Base-by-base conservation (phyloP, 2,113 vertebrate genomes). In the Loxodonta africana region DNA sequence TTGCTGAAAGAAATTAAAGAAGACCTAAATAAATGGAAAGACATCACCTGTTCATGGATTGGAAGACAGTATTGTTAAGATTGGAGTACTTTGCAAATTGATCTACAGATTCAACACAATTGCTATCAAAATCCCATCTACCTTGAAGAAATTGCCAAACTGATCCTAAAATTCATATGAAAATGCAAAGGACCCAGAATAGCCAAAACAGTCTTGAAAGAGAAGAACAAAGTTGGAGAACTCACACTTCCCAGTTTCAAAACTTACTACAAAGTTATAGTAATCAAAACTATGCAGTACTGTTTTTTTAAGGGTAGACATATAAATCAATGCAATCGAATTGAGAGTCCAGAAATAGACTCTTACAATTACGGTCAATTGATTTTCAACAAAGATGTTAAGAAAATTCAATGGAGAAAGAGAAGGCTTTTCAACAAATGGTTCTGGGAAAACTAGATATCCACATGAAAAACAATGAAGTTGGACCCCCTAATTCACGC, bases 351-450 rank as follows among this genome's bases (percentile, higher is more conserved):
- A 95, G 57, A 93, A 96, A 65, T 83, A 96, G 83, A 83, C 23
- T 18, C 11, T 18, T 57, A 57, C 11, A 65, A 53, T 88, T 91
- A 57, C 15, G 28, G 30, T 51, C 23, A 62, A 28, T 81, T 88
- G 26, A 87, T 94, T 94, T 91, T 77, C 91, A 30, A 86, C 20
- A 83, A 82, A 65, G 10, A 89, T 85, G 60, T 18, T 26, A 95
- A 93, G 74, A 97, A 96, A 91, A 80, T 81, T 80, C 81, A 85
- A 90, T 33, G 21, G n/a, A 8, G 44, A 88, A 85, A 93, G 60
- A 51, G 26, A 48, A 82, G 23, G 82, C 67, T 85, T 95, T 37
- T 83, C 46, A 92, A 80, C 74, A 94, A 86, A 95, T 44, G 26
- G 44, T 57, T 57, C 53, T 57, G 53, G 53, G 12, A 57, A 57